Evolutionary conservation across 2,113 vertebrate species (phyloP).

Genomic region (Forbesichthys agassizii): DNA sequence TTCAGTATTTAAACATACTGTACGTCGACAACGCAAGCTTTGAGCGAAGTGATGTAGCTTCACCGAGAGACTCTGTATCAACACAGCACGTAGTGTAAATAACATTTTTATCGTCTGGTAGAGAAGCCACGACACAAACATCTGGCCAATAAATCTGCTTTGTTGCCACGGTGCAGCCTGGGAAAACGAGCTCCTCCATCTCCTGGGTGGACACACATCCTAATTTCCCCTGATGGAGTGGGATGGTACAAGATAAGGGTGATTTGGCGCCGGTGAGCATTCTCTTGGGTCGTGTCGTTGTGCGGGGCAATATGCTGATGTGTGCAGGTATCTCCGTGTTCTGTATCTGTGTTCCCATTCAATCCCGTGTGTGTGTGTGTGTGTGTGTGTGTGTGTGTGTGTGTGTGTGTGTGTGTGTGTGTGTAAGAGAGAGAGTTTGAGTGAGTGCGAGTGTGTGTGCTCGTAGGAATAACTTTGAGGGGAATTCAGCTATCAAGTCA

Average conservation of each 20-base stretch:
- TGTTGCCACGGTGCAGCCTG: conserved; percentile 40
- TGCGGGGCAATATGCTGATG: background rate
- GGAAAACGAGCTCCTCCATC: conserved; percentile 38
- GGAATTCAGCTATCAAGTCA: no score
- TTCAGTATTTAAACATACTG: conserved; percentile 22
- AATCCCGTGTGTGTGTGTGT: background rate
- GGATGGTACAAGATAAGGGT: background rate
- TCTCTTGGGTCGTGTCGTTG: background rate
- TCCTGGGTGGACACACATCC: conserved; percentile 54
- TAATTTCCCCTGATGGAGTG: conserved; percentile 24
- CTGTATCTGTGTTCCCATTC: background rate
- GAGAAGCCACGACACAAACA: conserved; percentile 61
- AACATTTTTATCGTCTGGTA: conserved; percentile 61
- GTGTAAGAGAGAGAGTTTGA: background rate
- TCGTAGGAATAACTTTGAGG: conserved; percentile 5
- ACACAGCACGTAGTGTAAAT: conserved; percentile 48
- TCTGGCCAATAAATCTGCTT: conserved; percentile 64
- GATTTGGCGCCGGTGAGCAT: no score
- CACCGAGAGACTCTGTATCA: conserved; percentile 15
- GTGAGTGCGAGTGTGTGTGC: conserved; percentile 17
- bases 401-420: background rate
- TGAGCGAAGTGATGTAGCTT: conserved; percentile 6
- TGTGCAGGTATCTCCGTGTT: background rate
- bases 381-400: conserved; percentile 14
- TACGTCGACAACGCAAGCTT: conserved; percentile 16